These are phyloP conservation scores for Halictus quadricinctus DNA, from an alignment of 2,888 invertebrate species.

Conservation along the genomic window DNA sequence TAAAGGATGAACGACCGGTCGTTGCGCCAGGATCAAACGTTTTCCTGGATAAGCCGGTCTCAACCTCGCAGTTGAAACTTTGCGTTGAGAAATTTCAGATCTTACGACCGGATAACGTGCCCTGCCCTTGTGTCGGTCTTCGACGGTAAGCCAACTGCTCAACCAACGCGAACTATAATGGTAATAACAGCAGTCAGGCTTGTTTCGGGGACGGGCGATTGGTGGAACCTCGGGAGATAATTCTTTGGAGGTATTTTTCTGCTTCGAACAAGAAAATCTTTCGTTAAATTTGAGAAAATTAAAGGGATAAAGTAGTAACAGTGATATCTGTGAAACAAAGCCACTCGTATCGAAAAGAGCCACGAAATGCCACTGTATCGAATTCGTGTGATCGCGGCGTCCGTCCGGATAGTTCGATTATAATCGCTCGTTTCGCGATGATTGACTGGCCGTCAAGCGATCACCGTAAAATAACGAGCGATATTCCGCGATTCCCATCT, in stretches of 20 bases:
- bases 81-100: slow-evolving; percentile 55
- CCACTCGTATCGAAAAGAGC: background rate
- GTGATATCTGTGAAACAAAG: background rate
- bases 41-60: slow-evolving; percentile 64
- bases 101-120: slow-evolving; percentile 27
- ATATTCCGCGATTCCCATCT: background rate
- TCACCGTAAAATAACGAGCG: background rate
- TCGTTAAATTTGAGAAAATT: too few species aligned
- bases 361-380: background rate
- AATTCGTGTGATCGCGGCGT: background rate
- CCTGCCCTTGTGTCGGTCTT: background rate
- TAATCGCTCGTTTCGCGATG: slow-evolving; percentile 7
- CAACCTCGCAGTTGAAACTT: slow-evolving; percentile 57
- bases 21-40: slow-evolving; percentile 67
- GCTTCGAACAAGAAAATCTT: too few species aligned
- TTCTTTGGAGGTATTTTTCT: too few species aligned
- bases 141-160: slow-evolving; percentile 14
- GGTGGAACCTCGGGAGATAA: background rate
- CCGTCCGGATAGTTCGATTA: slow-evolving; percentile 11
- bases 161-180: background rate
- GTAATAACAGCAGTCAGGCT: background rate
- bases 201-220: background rate
- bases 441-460: background rate
- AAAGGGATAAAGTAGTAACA: too few species aligned
- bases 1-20: slow-evolving; percentile 63